Evolutionary conservation across 2,888 invertebrate species (phyloP).

Genomic region (Ryuthela nishihirai): DNA sequence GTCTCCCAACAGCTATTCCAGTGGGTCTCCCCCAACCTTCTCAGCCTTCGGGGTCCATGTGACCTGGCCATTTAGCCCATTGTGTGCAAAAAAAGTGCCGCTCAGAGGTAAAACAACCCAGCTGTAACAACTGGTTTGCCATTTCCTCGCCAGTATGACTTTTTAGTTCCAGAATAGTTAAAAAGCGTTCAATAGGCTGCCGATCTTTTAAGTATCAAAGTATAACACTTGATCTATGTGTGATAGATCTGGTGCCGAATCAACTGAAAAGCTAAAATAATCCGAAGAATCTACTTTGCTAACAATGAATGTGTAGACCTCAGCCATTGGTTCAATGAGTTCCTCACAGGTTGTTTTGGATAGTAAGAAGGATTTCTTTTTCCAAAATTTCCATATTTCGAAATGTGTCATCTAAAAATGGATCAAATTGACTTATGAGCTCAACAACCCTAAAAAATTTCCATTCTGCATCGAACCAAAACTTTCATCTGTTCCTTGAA

Average conservation of each 20-base stretch:
- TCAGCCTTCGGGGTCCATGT: no score
- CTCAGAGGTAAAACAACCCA: no score
- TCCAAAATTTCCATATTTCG: neutral
- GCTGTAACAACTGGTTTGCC: neutral
- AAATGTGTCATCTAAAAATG: neutral
- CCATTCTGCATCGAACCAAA: neutral
- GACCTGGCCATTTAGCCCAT: no score
- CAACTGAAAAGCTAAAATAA: slow-evolving; percentile 40
- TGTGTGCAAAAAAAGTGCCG: no score
- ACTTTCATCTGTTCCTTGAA: neutral
- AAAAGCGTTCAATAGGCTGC: slow-evolving; percentile 1
- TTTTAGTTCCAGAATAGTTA: neutral
- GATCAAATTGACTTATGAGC: neutral
- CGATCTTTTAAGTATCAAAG: neutral
- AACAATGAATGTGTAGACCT: neutral
- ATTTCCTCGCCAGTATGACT: no score
- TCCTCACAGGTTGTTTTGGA: neutral
- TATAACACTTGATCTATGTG: slow-evolving; percentile 20
- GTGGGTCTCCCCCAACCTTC: no score
- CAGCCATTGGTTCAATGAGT: neutral
- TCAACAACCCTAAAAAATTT: neutral
- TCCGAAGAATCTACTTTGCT: slow-evolving; percentile 34
- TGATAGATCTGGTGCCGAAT: slow-evolving; percentile 34
- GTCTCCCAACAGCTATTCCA: no score
- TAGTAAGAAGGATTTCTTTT: neutral